A percentile compares a stretch with the other conserved stretches of the same genome.
phyloP scores from a whole-genome alignment of 2,888 invertebrate species.

The Acanthosepion pharaonis region DNA sequence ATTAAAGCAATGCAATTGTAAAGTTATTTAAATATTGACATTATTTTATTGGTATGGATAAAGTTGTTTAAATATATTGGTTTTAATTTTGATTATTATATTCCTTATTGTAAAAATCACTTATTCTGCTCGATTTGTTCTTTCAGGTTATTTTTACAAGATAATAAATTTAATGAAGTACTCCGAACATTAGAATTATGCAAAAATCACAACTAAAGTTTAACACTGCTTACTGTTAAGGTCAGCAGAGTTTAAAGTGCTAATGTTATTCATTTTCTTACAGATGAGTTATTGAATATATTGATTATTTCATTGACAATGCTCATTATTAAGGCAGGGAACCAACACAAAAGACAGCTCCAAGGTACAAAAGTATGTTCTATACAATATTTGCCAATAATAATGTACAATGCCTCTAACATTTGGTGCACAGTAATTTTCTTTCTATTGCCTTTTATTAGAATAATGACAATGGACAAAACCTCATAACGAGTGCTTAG shows the following conservation, averaged over 20 bases:
- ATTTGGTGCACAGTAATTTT: not conserved
- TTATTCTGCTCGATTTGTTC: too few species aligned
- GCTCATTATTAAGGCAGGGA: not conserved
- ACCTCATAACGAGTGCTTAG: not conserved
- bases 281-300: constrained; percentile 11
- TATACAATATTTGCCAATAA: not conserved
- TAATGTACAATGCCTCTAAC: constrained; percentile 20
- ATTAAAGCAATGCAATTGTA: too few species aligned
- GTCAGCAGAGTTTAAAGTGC: not conserved
- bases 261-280: constrained; percentile 17
- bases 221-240: not conserved
- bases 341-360: not conserved
- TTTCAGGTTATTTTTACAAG: too few species aligned
- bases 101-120: too few species aligned
- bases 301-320: not conserved
- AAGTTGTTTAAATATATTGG: not conserved
- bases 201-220: not conserved
- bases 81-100: too few species aligned
- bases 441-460: not conserved
- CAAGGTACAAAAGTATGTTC: not conserved
- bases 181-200: not conserved
- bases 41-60: not conserved
- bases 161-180: not conserved
- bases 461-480: not conserved
- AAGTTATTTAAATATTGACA: not conserved